A percentile compares a stretch with the other conserved stretches of the same genome.
These are phyloP conservation scores for Drosophila ezoana DNA, from an alignment of 2,888 invertebrate genomes.

Conservation along the genomic window DNA sequence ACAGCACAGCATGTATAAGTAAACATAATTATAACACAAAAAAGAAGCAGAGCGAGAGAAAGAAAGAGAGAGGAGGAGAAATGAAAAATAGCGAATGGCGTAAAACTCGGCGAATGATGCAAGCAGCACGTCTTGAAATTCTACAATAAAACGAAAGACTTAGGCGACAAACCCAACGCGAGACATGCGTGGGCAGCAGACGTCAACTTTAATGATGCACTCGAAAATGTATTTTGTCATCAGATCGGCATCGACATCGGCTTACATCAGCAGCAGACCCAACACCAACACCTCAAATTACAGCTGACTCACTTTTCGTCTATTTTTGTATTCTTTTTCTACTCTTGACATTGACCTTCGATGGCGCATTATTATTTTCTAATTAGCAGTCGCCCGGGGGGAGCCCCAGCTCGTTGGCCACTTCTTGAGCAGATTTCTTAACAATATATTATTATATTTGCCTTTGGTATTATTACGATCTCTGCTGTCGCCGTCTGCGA, in stretches of 20 bases:
- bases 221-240: constrained; percentile 24
- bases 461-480: constrained; percentile 43
- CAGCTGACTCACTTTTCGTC: constrained; percentile 50
- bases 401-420: constrained; percentile 25
- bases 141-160: constrained; percentile 52
- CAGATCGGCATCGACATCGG: constrained; percentile 18
- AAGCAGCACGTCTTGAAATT: constrained; percentile 33
- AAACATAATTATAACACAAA: constrained; percentile 73
- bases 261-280: constrained; percentile 29
- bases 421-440: constrained; percentile 41
- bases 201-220: constrained; percentile 17
- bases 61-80: constrained; percentile 10
- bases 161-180: constrained; percentile 49
- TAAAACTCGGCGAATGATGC: constrained; percentile 35
- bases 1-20: constrained; percentile 65
- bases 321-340: constrained; percentile 1
- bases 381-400: constrained; percentile 60
- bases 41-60: not conserved
- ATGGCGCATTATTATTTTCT: constrained; percentile 68
- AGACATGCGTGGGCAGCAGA: constrained; percentile 36
- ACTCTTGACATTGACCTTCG: constrained; percentile 68
- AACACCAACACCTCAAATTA: constrained; percentile 10
- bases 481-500: constrained; percentile 5
- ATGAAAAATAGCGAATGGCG: constrained; percentile 50
- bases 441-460: constrained; percentile 37